A percentile compares a stretch with the other conserved stretches of the same genome.
Evolutionary conservation across 2,113 vertebrate species (phyloP).

Genomic region (Emydura subglobosa): DNA sequence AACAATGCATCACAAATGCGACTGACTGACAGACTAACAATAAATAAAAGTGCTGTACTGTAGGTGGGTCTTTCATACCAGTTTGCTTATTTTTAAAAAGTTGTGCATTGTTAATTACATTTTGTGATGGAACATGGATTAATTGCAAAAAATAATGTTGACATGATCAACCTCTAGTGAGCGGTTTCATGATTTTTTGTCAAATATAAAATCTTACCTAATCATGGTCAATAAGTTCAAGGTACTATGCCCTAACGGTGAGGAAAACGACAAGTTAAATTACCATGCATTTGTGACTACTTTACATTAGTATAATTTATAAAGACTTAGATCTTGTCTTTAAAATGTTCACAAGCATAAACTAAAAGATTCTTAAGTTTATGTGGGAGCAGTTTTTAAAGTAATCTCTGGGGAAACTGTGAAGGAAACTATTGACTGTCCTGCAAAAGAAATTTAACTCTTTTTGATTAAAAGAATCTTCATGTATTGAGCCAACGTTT

Average conservation of each 20-base stretch:
- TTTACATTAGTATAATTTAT: not conserved
- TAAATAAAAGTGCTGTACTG: not conserved
- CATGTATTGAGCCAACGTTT: rapidly evolving
- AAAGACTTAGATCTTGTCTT: not conserved
- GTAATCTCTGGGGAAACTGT: not conserved
- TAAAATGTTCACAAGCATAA: not conserved
- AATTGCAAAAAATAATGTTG: slow-evolving; percentile 33
- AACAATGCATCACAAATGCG: slow-evolving; percentile 30
- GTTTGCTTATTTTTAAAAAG: not conserved
- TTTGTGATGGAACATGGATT: slow-evolving; percentile 12
- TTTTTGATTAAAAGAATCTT: not conserved
- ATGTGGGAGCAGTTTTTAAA: not conserved
- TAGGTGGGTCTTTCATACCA: not conserved
- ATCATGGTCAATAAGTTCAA: slow-evolving; percentile 33
- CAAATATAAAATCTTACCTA: not conserved
- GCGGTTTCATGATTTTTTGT: not conserved
- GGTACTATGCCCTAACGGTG: not conserved
- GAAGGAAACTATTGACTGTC: not conserved
- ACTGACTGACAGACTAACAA: not conserved
- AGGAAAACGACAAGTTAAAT: not conserved
- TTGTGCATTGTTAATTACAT: not conserved
- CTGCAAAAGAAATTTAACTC: not conserved
- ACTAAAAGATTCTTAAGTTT: not conserved
- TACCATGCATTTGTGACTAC: not conserved
- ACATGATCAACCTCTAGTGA: slow-evolving; percentile 22